Evolutionary conservation across 1,140 invertebrate species (phyloP), one percentile per base, ranked within the genome.

Genomic region (Bombus pyrosoma): DNA sequence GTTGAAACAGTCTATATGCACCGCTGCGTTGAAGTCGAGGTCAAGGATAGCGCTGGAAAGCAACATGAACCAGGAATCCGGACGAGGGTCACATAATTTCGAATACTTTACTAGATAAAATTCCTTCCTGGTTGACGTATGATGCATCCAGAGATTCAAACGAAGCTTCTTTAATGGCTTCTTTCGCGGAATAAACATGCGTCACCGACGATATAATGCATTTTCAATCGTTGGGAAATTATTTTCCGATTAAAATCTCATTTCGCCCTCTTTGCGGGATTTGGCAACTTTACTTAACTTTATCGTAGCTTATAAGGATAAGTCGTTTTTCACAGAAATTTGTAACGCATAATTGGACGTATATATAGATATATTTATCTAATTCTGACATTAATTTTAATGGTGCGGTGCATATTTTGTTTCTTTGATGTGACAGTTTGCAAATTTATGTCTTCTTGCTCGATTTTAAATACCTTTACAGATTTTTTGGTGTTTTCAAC

Each of bases 61-160:
- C 39, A 84, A 71, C 47, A 62, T 57, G 66, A 34, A 39, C 82
- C n/a, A 18, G 66, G 66, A 79, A 62, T 84, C 41, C 39, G n/a
- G 5, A 43, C 68, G 22, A n/a, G 37, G 53, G 53, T 72, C 83
- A 47, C 47, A 57, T 43, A 47, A 32, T 71, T 84, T 79, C 32
- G 83, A 79, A 84, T 72, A 62, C 53, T 84, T 79, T 34, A 32
- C 18, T 62, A 62, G 69, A 79, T 72, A 72, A 78, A 47, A 62
- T 84, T 72, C 53, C 76, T 37, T 79, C n/a, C 41, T 12, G 39
- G 5, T 75, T 62, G 34, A 39, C 12, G 13, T 53, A 13, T 28
- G 22, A 15, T n/a, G 2, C 10, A 12, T 78, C 77, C 41, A 77
- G 59, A 53, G 12, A 43, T 69, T 47, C 6, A 41, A 80, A 69